These are phyloP conservation scores for Lamproptera curius DNA, from an alignment of 2,888 invertebrate genomes.

Conservation along the genomic window DNA sequence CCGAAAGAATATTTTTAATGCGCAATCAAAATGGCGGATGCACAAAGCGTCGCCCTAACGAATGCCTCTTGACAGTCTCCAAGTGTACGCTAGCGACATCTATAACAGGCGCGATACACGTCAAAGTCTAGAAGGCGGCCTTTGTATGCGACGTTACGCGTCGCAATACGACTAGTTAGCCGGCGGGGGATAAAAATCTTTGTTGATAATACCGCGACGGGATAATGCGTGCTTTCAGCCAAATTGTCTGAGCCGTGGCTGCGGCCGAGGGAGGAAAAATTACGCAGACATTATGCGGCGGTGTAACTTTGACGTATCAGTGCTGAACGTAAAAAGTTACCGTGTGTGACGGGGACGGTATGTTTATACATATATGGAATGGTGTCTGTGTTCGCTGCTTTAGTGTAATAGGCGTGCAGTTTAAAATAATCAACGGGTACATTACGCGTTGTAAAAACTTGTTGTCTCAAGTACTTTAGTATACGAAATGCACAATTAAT, in stretches of 20 bases:
- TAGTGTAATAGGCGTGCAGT: too few species aligned
- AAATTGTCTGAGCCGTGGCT: conserved; percentile 14
- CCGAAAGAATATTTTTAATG: too few species aligned
- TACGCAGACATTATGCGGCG: background rate
- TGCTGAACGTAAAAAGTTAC: background rate
- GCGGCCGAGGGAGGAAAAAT: conserved; percentile 10
- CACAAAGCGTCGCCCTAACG: too few species aligned
- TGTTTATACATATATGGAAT: background rate
- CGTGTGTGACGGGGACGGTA: background rate
- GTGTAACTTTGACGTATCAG: background rate
- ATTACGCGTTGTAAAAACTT: too few species aligned
- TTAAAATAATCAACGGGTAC: too few species aligned
- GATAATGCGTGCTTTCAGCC: conserved; percentile 18
- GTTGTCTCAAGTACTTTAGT: too few species aligned
- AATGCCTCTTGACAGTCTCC: too few species aligned
- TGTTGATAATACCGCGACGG: conserved; percentile 13
- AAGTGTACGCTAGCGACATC: background rate
- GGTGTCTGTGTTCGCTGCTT: too few species aligned
- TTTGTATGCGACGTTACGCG: conserved; percentile 4
- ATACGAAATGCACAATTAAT: too few species aligned
- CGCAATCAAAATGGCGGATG: too few species aligned
- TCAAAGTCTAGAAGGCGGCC: background rate
- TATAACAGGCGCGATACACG: background rate
- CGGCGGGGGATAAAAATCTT: conserved; percentile 13
- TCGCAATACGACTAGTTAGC: conserved; percentile 16